phyloP scores from a whole-genome alignment of 2,888 invertebrate species.

The Lepetodrilus schrolli region DNA sequence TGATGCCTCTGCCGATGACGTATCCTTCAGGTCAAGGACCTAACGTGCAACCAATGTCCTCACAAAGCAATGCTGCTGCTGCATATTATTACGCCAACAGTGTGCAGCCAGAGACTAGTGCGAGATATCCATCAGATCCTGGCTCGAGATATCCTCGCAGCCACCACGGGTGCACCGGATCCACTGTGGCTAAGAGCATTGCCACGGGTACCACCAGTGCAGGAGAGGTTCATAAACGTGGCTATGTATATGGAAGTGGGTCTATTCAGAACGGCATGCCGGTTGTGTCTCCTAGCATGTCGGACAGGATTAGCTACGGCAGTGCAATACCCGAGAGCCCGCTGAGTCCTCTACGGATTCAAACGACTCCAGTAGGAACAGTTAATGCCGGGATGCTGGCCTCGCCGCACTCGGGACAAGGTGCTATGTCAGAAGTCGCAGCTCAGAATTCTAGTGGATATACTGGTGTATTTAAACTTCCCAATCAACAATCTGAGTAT shows the following conservation, averaged over 20 bases:
- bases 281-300: background rate
- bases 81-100: background rate
- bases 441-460: background rate
- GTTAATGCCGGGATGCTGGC: background rate
- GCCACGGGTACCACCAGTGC: background rate
- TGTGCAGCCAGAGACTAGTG: background rate
- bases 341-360: background rate
- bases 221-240: background rate
- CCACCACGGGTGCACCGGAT: background rate
- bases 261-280: constrained; percentile 8
- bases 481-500: background rate
- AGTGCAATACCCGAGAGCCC: background rate
- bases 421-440: background rate
- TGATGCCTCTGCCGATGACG: background rate
- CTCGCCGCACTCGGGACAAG: background rate
- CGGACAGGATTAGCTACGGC: background rate
- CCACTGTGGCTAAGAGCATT: background rate
- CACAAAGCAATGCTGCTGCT: background rate
- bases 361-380: background rate
- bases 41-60: background rate
- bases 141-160: background rate
- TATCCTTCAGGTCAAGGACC: background rate
- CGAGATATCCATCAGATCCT: background rate
- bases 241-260: background rate
- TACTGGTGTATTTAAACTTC: background rate